A percentile compares a stretch with the other conserved stretches of the same genome.
These are phyloP conservation scores for Cephus pulcher DNA, from an alignment of 2,888 invertebrate genomes.

Conservation along the genomic window DNA sequence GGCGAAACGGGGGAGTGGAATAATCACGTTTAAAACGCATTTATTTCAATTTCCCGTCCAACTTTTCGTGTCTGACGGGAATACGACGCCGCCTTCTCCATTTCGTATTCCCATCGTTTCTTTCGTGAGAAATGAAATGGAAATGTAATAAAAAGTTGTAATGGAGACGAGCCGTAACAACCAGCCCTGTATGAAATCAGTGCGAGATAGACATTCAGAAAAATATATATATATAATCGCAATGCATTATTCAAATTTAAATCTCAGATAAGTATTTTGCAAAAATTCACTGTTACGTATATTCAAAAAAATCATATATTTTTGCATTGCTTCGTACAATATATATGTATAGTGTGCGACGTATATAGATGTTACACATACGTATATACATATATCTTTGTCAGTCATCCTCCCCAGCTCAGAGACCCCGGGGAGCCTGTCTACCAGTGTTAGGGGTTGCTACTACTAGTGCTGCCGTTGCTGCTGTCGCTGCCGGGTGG, in stretches of 20 bases:
- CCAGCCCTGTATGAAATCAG: neutral
- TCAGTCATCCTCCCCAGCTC: neutral
- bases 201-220: neutral
- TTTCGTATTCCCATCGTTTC: conserved; percentile 30
- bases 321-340: neutral
- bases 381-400: neutral
- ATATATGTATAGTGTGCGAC: neutral
- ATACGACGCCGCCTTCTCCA: neutral
- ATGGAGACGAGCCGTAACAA: conserved; percentile 41
- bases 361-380: neutral
- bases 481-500: neutral
- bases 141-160: conserved; percentile 65
- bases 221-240: neutral
- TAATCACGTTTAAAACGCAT: conserved; percentile 57
- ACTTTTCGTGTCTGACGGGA: neutral
- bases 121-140: conserved; percentile 58
- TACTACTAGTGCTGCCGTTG: neutral
- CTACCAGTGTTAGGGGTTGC: neutral
- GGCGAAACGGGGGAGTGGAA: conserved; percentile 13
- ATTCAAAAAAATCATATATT: neutral
- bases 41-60: conserved; percentile 51
- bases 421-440: neutral
- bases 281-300: neutral
- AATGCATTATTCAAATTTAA: neutral
- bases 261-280: neutral